phyloP scores from a whole-genome alignment of 2,888 invertebrate genomes.

The Prosapia bicincta region DNA sequence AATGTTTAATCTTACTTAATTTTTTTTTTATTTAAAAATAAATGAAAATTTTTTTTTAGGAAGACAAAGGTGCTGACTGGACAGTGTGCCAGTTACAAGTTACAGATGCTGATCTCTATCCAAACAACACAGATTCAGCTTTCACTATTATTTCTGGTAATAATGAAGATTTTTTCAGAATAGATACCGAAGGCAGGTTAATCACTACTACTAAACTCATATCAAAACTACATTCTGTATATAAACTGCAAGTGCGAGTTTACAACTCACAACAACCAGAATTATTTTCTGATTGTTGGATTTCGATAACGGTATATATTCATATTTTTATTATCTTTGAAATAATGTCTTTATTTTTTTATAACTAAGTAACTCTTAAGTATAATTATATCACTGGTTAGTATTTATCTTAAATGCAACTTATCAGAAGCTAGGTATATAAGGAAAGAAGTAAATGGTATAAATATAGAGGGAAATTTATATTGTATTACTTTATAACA shows the following conservation, averaged over 20 bases:
- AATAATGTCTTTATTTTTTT: no score
- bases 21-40: neutral
- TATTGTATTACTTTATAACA: no score
- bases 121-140: neutral
- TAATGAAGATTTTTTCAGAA: conserved; percentile 2
- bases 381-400: no score
- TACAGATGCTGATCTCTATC: conserved; percentile 8
- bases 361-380: no score
- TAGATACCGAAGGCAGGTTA: conserved; percentile 12
- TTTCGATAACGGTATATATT: conserved; percentile 16
- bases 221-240: neutral
- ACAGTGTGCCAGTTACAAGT: conserved; percentile 12
- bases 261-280: neutral
- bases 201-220: conserved; percentile 11
- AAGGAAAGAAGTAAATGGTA: no score
- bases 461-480: no score
- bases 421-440: no score
- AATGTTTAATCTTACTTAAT: neutral
- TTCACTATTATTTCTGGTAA: conserved; percentile 9
- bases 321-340: no score
- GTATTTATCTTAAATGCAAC: no score
- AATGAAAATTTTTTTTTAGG: neutral
- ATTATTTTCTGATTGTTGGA: conserved; percentile 6
- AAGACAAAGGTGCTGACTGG: conserved; percentile 12
- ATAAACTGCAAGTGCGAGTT: neutral